These are phyloP conservation scores for Caenorhabditis uteleia DNA, from an alignment of 2,888 invertebrate genomes.

Conservation along the genomic window DNA sequence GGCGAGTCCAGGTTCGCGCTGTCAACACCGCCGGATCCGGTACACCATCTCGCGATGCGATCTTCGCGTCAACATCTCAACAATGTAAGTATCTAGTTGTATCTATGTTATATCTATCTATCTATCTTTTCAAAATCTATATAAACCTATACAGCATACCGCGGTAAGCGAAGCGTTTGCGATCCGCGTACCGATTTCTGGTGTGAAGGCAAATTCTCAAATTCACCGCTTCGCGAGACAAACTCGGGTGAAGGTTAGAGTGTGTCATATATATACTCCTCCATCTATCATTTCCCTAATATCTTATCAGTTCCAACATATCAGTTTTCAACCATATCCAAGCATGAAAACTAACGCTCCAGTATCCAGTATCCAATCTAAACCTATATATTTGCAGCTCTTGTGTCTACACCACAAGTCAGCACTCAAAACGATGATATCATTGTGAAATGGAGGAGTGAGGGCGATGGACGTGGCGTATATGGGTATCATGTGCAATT, in stretches of 20 bases:
- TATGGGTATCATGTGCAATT: slow-evolving; percentile 68
- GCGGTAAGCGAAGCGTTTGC: slow-evolving; percentile 61
- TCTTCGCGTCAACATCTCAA: slow-evolving; percentile 38
- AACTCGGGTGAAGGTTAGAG: slow-evolving; percentile 4
- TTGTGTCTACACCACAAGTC: slow-evolving; percentile 64
- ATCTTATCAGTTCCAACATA: not conserved
- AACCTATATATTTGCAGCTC: slow-evolving; percentile 53
- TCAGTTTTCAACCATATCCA: not conserved
- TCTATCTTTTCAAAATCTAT: slow-evolving; percentile 1
- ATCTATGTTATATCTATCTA: no score
- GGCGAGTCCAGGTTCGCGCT: slow-evolving; percentile 52
- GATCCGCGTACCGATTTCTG: slow-evolving; percentile 69
- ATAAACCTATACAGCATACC: slow-evolving; percentile 22
- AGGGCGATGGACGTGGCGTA: slow-evolving; percentile 67
- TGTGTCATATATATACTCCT: no score
- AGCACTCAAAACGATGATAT: slow-evolving; percentile 57
- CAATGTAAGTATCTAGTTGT: slow-evolving; percentile 48
- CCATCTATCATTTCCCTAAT: no score
- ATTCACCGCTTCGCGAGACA: slow-evolving; percentile 29
- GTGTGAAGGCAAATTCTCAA: slow-evolving; percentile 56
- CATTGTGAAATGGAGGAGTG: slow-evolving; percentile 63
- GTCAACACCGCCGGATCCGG: slow-evolving; percentile 63
- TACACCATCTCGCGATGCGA: slow-evolving; percentile 55
- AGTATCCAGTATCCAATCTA: not conserved
- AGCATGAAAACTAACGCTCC: not conserved